phyloP scores from a whole-genome alignment of 1,140 invertebrate species.

The Lineus longissimus region DNA sequence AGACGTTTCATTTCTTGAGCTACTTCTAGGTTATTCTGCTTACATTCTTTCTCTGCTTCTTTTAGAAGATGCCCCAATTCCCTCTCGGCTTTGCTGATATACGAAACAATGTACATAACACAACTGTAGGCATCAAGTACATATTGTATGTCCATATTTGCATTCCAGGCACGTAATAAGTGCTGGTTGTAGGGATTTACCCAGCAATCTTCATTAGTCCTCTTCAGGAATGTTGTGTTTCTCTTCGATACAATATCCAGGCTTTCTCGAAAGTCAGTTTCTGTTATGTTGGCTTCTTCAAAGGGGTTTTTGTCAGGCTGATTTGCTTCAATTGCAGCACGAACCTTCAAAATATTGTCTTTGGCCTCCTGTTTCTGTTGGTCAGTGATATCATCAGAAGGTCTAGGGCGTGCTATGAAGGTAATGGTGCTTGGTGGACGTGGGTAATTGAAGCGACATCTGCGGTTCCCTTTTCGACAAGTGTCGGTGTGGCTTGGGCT shows the following conservation, averaged over 20 bases:
- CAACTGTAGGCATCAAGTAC: conserved; percentile 22
- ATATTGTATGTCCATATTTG: conserved; percentile 22
- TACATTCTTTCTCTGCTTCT: conserved; percentile 8
- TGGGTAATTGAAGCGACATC: neutral
- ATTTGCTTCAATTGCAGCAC: no score
- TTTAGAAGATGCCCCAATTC: conserved; percentile 18
- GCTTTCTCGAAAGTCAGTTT: conserved; percentile 2
- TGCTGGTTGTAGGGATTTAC: conserved; percentile 18
- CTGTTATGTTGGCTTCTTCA: neutral
- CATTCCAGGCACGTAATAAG: conserved; percentile 15
- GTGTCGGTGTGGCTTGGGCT: neutral
- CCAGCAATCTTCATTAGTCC: conserved; percentile 9
- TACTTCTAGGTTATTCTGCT: conserved; percentile 15
- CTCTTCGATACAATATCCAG: conserved; percentile 8
- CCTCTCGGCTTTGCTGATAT: conserved; percentile 21
- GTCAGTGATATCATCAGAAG: neutral
- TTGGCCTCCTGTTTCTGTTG: no score
- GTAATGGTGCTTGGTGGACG: neutral
- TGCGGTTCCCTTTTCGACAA: neutral
- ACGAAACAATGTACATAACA: conserved; percentile 19
- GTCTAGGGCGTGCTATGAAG: neutral
- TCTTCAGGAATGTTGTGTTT: conserved; percentile 6
- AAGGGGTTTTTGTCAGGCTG: no score
- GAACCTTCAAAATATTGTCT: no score
- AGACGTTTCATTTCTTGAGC: conserved; percentile 14